Base-by-base conservation (phyloP, 2,113 vertebrate genomes). In the Neomonachus schauinslandi region DNA sequence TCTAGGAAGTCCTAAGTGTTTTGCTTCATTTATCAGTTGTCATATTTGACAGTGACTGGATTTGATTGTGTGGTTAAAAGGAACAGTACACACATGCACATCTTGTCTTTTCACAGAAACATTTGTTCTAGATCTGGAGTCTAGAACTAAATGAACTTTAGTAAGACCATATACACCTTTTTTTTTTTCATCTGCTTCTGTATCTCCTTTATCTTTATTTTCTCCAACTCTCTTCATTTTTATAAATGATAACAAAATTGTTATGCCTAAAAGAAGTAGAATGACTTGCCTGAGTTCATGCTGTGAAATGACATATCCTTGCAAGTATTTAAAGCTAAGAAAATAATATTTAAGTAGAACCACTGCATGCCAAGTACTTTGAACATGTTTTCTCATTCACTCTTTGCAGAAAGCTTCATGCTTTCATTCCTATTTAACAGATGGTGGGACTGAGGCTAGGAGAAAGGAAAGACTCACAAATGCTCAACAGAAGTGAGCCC, bases 241-340 rank as follows among this genome's bases (percentile, higher is more conserved):
- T 53, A 77, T 49, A 46, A 81, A 81, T 14, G 31, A 39, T 12
- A 77, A 94, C 67, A 55, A 80, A 92, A 67, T 72, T 42, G 1
- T 76, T 51, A 53, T 19, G 46, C 21, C 61, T 61, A 21, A 67
- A 95, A 89, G 49, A 80, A 89, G 14, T 36, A 13, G 31, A 83
- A 94, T 51, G 28, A 49, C 19, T 90, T 81, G 14, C 21, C 18
- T 82, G 77, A 91, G 67, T 95, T 74, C 55, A 12, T 77, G 14
- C 42, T 93, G 69, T 79, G 53, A 97, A 84, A 81, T 81, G 57
- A 95, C 63, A 31, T 39, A 74, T 51, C 39, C 14, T 79, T 72
- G 49, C 26, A 87, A 92, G 55, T 91, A 94, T 55, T 77, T 69
- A 95, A 92, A 94, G 63, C 59, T 79, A 95, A 93, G 76, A 95